phyloP scores from a whole-genome alignment of 2,888 invertebrate species.

The Dyspetes luteomarginatus region DNA sequence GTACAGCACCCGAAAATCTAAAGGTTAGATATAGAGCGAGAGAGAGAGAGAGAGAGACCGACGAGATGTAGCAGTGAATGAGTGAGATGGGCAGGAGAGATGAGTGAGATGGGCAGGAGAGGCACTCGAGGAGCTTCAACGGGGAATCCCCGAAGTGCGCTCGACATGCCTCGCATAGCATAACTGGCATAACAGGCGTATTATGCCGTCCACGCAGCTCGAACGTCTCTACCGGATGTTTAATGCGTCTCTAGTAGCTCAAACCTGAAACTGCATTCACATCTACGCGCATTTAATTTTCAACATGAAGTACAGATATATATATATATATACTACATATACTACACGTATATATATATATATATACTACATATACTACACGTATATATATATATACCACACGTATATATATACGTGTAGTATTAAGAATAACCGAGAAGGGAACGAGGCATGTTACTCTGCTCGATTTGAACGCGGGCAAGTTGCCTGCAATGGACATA shows the following conservation, averaged over 20 bases:
- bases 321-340: slow-evolving; percentile 6
- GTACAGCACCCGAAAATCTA: slow-evolving; percentile 41
- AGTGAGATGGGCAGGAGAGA: slow-evolving; percentile 18
- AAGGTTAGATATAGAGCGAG: slow-evolving; percentile 14
- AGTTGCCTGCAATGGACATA: slow-evolving; percentile 50
- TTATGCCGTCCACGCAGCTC: slow-evolving; percentile 63
- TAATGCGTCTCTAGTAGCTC: slow-evolving; percentile 53
- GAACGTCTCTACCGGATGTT: slow-evolving; percentile 46
- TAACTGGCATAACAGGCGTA: slow-evolving; percentile 75
- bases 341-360: slow-evolving; percentile 2
- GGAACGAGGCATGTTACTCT: slow-evolving; percentile 31
- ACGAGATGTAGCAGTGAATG: slow-evolving; percentile 1
- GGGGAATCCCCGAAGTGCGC: slow-evolving; percentile 68
- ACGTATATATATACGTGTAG: neutral
- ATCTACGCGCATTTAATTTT: neutral
- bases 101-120: neutral
- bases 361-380: slow-evolving; percentile 5
- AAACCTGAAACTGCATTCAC: slow-evolving; percentile 25
- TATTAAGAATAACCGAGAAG: slow-evolving; percentile 23
- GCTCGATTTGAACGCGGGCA: slow-evolving; percentile 25
- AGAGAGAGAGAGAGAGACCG: neutral
- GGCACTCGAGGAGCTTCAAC: slow-evolving; percentile 36
- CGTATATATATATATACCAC: neutral
- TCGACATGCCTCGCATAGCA: slow-evolving; percentile 75
- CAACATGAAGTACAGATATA: neutral